These are phyloP conservation scores for Watsonalla binaria DNA, from an alignment of 2,888 invertebrate species.

Conservation along the genomic window DNA sequence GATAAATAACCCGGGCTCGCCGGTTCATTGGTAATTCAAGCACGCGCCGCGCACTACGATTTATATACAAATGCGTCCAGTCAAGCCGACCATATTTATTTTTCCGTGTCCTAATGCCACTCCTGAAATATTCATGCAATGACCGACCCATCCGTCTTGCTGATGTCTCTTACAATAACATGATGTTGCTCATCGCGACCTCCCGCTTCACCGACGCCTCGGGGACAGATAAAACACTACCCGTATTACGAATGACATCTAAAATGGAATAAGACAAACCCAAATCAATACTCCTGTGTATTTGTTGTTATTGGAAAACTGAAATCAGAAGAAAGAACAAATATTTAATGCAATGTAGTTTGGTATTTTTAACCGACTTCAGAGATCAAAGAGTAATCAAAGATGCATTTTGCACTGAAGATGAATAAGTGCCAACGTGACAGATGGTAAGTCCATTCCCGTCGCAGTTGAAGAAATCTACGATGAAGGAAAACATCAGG, in stretches of 20 bases:
- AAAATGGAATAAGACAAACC: not conserved
- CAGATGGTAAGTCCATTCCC: too few relatives aligned
- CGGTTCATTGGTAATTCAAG: constrained; percentile 52
- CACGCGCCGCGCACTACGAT: constrained; percentile 64
- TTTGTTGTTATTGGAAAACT: not conserved
- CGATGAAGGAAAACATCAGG: too few relatives aligned
- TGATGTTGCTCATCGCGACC: constrained; percentile 37
- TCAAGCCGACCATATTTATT: constrained; percentile 71
- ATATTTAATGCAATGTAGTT: too few relatives aligned
- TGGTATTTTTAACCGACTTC: too few relatives aligned
- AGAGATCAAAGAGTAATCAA: too few relatives aligned
- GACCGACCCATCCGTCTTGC: constrained; percentile 66
- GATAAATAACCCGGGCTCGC: constrained; percentile 53
- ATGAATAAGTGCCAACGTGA: too few relatives aligned
- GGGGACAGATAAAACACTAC: constrained; percentile 4
- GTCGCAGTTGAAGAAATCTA: too few relatives aligned
- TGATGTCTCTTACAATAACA: constrained; percentile 61
- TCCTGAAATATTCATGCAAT: constrained; percentile 74
- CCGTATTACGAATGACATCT: not conserved
- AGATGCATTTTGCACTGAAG: too few relatives aligned
- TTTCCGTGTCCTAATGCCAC: constrained; percentile 70
- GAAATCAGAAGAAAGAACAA: not conserved
- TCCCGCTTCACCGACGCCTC: constrained; percentile 2
- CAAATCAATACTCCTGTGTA: not conserved
- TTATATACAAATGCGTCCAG: constrained; percentile 72